A percentile compares a stretch with the other conserved stretches of the same genome.
Evolutionary conservation across 2,113 vertebrate genomes (phyloP).

Genomic region (Tragelaphus strepsiceros): DNA sequence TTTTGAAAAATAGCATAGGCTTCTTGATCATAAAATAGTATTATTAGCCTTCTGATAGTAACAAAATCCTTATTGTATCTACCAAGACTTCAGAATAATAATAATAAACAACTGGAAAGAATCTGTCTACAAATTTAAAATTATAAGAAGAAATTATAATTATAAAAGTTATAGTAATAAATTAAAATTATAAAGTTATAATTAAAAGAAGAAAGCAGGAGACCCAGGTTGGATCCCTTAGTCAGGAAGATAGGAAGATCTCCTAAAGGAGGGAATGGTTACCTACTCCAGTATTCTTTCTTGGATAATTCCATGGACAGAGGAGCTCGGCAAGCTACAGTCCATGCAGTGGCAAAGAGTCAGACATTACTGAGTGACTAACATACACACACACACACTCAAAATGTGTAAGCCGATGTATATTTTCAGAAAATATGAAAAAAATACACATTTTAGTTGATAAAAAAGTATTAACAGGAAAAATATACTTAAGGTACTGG

Average conservation of each 20-base stretch:
- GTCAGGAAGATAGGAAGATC: neutral
- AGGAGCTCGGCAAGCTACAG: too few species aligned
- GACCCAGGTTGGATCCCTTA: neutral
- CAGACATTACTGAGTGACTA: neutral
- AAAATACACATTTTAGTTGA: neutral
- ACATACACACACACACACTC: neutral
- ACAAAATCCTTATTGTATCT: conserved; percentile 70
- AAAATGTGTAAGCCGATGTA: neutral
- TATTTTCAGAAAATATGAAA: neutral
- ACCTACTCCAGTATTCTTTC: neutral
- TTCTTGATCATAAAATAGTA: conserved; percentile 53
- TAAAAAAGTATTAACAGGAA: neutral
- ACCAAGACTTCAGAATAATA: neutral
- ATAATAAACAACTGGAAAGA: neutral
- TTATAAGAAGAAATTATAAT: neutral
- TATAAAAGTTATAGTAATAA: neutral
- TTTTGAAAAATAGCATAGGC: conserved; percentile 60
- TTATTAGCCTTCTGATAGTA: conserved; percentile 28
- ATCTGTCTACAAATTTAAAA: neutral
- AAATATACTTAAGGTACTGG: neutral
- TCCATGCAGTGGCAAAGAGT: too few species aligned
- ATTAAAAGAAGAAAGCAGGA: neutral
- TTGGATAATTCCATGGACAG: neutral
- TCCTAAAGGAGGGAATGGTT: neutral
- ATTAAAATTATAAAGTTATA: neutral